Evolutionary conservation across 1,140 invertebrate genomes (phyloP).

Genomic region (Saxidomus purpurata): DNA sequence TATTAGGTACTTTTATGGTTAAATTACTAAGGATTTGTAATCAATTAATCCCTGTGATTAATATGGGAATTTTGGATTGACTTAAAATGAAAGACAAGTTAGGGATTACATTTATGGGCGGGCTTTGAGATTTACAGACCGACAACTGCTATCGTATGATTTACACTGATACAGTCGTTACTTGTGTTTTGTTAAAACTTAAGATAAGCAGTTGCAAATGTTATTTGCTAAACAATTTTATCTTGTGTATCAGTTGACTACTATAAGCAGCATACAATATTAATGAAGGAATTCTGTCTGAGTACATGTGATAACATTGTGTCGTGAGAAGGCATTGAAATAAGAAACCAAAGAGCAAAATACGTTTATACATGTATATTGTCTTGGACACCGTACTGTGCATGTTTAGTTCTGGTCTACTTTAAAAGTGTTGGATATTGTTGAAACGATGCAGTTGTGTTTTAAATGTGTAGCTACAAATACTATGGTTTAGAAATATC

Average conservation of each 20-base stretch:
- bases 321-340: not conserved
- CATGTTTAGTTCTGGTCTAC: too few relatives aligned
- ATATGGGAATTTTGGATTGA: not conserved
- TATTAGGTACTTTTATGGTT: not conserved
- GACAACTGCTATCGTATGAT: not conserved
- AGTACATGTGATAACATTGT: not conserved
- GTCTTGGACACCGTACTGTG: too few relatives aligned
- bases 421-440: too few relatives aligned
- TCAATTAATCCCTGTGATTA: conserved; percentile 1
- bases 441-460: too few relatives aligned
- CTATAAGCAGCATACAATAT: not conserved
- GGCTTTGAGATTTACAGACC: not conserved
- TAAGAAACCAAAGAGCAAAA: not conserved
- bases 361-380: too few relatives aligned
- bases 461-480: too few relatives aligned
- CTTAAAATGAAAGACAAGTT: not conserved
- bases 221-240: not conserved
- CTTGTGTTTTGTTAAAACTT: not conserved
- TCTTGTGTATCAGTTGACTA: not conserved
- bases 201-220: not conserved
- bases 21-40: not conserved
- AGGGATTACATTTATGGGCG: not conserved
- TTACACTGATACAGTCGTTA: too few relatives aligned
- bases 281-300: not conserved
- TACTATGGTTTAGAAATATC: too few relatives aligned